Percentiles rank a stretch among this genome's conserved stretches.
These are phyloP conservation scores for Campoletis sonorensis DNA, from an alignment of 1,140 invertebrate species.

Conservation along the genomic window DNA sequence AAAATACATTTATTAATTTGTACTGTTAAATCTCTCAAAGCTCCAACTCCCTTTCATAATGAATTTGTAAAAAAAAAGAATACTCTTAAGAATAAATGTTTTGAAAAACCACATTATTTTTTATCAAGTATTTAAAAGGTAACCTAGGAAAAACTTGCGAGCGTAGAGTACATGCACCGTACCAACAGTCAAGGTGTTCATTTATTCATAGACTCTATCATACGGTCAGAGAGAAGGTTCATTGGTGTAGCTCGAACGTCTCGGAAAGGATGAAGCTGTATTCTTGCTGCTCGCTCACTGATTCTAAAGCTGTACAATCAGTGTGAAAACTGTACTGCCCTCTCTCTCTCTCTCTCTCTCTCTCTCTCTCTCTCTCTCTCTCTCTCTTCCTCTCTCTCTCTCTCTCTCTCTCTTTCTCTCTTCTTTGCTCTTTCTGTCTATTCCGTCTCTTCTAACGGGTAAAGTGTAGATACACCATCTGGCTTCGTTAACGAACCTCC, in stretches of 20 bases:
- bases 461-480: not conserved
- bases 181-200: no score
- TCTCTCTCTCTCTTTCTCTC: no score
- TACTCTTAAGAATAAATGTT: no score
- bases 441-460: not conserved
- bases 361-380: not conserved
- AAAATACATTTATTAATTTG: no score
- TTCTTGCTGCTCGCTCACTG: not conserved
- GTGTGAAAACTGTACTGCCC: not conserved
- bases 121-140: no score
- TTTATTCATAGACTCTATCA: not conserved
- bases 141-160: no score
- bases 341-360: not conserved
- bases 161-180: no score
- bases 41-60: no score
- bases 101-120: no score
- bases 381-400: no score
- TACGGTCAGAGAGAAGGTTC: not conserved
- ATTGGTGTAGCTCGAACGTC: not conserved
- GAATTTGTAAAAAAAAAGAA: no score
- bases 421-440: not conserved
- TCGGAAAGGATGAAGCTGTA: not conserved
- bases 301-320: not conserved
- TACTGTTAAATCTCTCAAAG: no score
- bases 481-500: constrained; percentile 7